Base-by-base conservation (phyloP, 2,888 invertebrate species). In the Portevinia maculata region DNA sequence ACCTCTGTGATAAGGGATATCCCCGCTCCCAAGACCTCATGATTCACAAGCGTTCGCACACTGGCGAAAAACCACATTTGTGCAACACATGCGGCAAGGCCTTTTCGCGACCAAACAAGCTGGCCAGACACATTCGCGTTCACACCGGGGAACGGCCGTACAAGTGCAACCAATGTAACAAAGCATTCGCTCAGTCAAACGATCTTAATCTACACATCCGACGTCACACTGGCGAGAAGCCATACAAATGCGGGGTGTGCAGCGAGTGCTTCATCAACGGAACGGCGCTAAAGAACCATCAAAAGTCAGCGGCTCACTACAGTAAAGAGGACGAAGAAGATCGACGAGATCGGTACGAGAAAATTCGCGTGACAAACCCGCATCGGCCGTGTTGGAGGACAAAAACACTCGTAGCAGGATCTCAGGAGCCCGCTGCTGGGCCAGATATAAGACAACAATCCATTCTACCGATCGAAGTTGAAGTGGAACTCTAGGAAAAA, bases 181-280 rank as follows among this genome's bases (percentile, higher is more conserved):
- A 89, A 55, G 87, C 88, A 1, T 94, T 95, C 88, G 93, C 94
- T 0, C 94, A 95, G 87, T 94, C 94, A 55, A 94, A 94, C 87
- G 94, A 95, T 86, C 90, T 94, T 50, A 94, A 94, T n/a, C 89
- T 95, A 30, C 94, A 95, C 86, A 92, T 94, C 88, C 92, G 94
- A 0, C 91, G 94, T 0, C 95, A 94, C 86, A 94, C 94, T 0
- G 94, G 94, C 0, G 93, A 93, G 86, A 93, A 93, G 75, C 93
- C 93, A 0, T 93, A 93, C 85, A 92, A 92, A 7, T 95, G 94
- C 85, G 93, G 93, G 28, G 91, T 94, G 1, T 94, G 95, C 86
- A 93, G 93, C 0, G 93, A 94, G 19, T 91, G 94, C 15, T 95
- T 94, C 85, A 94, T 94, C 85, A 94, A 94, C 91, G 92, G 93